Conservation (phyloP, 1,140 invertebrate genomes). For the Psix sp. region DNA sequence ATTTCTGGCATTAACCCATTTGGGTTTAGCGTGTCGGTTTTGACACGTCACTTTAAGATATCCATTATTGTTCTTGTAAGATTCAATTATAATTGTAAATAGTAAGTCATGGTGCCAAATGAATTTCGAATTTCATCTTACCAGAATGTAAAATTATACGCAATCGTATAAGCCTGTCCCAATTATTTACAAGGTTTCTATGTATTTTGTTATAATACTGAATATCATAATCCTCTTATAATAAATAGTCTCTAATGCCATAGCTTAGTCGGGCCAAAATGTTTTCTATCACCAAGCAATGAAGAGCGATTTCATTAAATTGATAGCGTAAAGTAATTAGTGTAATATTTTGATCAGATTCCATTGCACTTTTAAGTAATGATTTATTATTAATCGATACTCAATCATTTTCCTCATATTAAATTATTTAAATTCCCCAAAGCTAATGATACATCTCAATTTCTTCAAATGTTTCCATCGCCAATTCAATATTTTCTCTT, state of each 20-base stretch:
- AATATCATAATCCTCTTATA: conserved; percentile 7
- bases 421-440: too few species aligned
- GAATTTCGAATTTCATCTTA: conserved; percentile 31
- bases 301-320: too few species aligned
- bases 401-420: too few species aligned
- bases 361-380: too few species aligned
- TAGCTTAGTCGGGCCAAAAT: neutral
- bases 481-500: too few species aligned
- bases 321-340: too few species aligned
- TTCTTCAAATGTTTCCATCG: too few species aligned
- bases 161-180: conserved; percentile 17
- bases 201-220: conserved; percentile 24
- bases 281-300: too few species aligned
- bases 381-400: too few species aligned
- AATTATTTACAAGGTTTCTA: conserved; percentile 17
- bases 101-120: conserved; percentile 28
- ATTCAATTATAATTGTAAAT: conserved; percentile 51
- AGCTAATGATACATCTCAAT: too few species aligned
- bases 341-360: too few species aligned
- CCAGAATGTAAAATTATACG: conserved; percentile 28
- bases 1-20: conserved; percentile 44
- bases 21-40: conserved; percentile 28
- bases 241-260: conserved; percentile 13
- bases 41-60: conserved; percentile 38
- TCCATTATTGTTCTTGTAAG: conserved; percentile 16